Conservation (phyloP, 2,888 invertebrate species). For the Oxyscelio sp. region DNA sequence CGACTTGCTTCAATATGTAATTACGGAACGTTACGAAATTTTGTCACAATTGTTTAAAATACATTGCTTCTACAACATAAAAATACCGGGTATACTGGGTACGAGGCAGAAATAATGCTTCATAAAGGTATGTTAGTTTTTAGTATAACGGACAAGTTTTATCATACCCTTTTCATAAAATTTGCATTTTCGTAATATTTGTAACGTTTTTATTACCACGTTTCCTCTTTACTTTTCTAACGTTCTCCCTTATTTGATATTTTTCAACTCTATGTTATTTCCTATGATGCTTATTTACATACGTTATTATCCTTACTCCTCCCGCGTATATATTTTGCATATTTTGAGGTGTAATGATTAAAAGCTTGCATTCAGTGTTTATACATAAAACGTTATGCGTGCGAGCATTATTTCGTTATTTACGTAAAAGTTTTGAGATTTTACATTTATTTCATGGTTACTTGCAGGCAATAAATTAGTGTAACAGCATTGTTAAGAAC, state of each 20-base stretch:
- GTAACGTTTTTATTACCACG: constrained; percentile 48
- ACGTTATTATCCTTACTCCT: constrained; percentile 41
- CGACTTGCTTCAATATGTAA: constrained; percentile 46
- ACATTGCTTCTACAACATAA: no score
- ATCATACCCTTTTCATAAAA: constrained; percentile 59
- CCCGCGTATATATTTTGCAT: constrained; percentile 43
- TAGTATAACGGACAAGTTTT: constrained; percentile 48
- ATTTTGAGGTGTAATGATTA: constrained; percentile 64
- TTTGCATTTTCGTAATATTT: constrained; percentile 64
- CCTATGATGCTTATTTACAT: constrained; percentile 64
- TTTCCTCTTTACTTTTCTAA: constrained; percentile 47
- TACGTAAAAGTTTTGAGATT: constrained; percentile 49
- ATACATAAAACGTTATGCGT: constrained; percentile 46
- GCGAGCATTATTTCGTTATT: constrained; percentile 55
- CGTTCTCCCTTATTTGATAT: constrained; percentile 53
- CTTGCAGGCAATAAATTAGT: no score
- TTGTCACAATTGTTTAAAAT: no score
- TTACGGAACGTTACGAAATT: constrained; percentile 39
- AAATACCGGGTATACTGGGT: no score
- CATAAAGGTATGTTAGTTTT: constrained; percentile 37
- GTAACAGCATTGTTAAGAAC: no score
- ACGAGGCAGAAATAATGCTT: constrained; percentile 39
- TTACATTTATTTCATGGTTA: constrained; percentile 50
- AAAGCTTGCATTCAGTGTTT: constrained; percentile 51
- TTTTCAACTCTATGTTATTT: constrained; percentile 60